Conservation (phyloP, 2,888 invertebrate species). For the Therioaphis trifolii region DNA sequence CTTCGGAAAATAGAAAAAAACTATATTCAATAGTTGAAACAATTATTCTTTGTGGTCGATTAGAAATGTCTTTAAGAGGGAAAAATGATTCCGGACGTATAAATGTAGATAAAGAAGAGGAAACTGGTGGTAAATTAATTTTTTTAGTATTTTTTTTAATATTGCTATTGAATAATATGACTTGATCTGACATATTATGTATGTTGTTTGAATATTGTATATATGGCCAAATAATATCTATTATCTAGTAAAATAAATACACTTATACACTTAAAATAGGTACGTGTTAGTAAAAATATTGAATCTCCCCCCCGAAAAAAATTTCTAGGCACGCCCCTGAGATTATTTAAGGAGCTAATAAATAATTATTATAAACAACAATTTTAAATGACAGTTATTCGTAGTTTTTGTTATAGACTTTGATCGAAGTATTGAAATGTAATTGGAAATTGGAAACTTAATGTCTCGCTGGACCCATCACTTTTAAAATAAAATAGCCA, state of each 20-base stretch:
- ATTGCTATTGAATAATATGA: too few relatives aligned
- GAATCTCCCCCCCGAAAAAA: too few relatives aligned
- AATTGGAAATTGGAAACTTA: background rate
- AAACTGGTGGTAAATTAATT: too few relatives aligned
- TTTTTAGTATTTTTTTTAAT: too few relatives aligned
- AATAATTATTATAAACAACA: background rate
- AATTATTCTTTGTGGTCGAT: constrained; percentile 11
- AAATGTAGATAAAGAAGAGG: background rate
- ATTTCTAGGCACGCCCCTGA: too few relatives aligned
- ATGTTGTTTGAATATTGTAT: too few relatives aligned
- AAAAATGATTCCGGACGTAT: constrained; percentile 6
- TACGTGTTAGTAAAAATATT: too few relatives aligned
- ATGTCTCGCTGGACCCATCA: background rate
- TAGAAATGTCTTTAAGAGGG: constrained; percentile 8
- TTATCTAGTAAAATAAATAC: too few relatives aligned
- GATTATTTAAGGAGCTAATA: background rate
- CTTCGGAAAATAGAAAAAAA: constrained; percentile 3
- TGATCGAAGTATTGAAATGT: background rate
- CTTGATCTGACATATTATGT: too few relatives aligned
- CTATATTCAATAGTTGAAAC: background rate
- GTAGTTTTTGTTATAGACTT: background rate
- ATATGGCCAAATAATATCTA: too few relatives aligned
- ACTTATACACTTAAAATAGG: too few relatives aligned
- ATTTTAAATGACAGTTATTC: background rate
- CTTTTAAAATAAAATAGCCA: background rate